A percentile compares a stretch with the other conserved stretches of the same genome.
Evolutionary conservation across 2,113 vertebrate species (phyloP).

Genomic region (Sylvicapra grimmia): DNA sequence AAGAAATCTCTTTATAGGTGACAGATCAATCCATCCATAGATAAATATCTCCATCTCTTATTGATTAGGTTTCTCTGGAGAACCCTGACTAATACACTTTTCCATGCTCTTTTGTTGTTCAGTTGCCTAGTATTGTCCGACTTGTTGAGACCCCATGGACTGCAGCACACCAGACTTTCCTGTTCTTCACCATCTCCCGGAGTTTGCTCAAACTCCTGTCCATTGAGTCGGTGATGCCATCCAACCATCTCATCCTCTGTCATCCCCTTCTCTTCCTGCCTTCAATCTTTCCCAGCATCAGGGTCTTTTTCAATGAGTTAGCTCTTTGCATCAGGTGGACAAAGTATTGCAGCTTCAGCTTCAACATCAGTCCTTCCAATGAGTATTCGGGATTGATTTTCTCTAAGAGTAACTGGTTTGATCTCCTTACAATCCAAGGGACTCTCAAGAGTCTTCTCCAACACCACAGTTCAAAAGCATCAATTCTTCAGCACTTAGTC

Average conservation of each 20-base stretch:
- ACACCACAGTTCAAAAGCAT: background rate
- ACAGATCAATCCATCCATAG: rapidly evolving
- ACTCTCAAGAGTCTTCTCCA: background rate
- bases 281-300: background rate
- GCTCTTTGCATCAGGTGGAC: background rate
- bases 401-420: background rate
- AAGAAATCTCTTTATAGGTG: background rate
- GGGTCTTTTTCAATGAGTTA: background rate
- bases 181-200: background rate
- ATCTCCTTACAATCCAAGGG: background rate
- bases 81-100: background rate
- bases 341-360: background rate
- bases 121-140: rapidly evolving
- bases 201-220: background rate
- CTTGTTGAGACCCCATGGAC: background rate
- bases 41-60: background rate
- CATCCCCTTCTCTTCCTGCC: background rate
- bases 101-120: background rate
- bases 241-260: background rate
- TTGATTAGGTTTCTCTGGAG: background rate
- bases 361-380: background rate
- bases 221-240: background rate
- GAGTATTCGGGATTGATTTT: background rate
- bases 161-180: background rate
- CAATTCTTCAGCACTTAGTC: background rate